Percentiles rank a stretch among this genome's conserved stretches.
Conservation (phyloP, 2,888 invertebrate genomes). For the Peribatodes rhomboidaria region DNA sequence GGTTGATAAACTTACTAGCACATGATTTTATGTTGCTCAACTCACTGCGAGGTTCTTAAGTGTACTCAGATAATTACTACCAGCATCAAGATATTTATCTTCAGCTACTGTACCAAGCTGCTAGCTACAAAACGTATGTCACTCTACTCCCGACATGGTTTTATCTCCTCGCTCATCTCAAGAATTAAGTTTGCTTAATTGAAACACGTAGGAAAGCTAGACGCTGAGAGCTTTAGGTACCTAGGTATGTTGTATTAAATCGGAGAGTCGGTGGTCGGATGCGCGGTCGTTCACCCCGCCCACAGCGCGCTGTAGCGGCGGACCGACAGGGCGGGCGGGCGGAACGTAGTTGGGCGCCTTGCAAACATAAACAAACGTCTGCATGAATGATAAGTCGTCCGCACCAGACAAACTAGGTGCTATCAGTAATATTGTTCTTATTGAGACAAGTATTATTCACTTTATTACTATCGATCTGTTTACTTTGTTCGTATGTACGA, state of each 20-base stretch:
- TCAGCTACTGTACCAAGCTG: not conserved
- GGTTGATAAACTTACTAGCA: not conserved
- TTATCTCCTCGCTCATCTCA: conserved; percentile 32
- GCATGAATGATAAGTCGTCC: conserved; percentile 56
- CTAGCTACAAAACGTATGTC: conserved; percentile 7
- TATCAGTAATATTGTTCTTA: conserved; percentile 37
- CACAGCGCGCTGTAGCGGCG: conserved; percentile 47
- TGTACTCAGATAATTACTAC: too few relatives aligned
- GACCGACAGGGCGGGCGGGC: conserved; percentile 62
- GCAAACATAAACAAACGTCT: conserved; percentile 75
- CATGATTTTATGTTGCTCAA: not conserved
- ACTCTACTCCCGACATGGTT: not conserved
- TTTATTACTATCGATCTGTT: conserved; percentile 32
- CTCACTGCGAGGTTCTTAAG: not conserved
- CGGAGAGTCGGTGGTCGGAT: conserved; percentile 54
- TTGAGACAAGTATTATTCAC: conserved; percentile 20
- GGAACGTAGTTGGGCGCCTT: conserved; percentile 55
- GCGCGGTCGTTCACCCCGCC: conserved; percentile 68
- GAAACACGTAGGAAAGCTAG: conserved; percentile 41
- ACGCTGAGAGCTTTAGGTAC: conserved; percentile 52
- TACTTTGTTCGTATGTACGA: conserved; percentile 7
- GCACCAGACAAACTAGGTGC: conserved; percentile 46
- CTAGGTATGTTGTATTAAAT: conserved; percentile 61
- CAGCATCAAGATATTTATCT: too few relatives aligned
- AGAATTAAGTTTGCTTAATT: conserved; percentile 43